These are phyloP conservation scores for Rafetus swinhoei DNA, from an alignment of 2,113 vertebrate species.

Conservation along the genomic window DNA sequence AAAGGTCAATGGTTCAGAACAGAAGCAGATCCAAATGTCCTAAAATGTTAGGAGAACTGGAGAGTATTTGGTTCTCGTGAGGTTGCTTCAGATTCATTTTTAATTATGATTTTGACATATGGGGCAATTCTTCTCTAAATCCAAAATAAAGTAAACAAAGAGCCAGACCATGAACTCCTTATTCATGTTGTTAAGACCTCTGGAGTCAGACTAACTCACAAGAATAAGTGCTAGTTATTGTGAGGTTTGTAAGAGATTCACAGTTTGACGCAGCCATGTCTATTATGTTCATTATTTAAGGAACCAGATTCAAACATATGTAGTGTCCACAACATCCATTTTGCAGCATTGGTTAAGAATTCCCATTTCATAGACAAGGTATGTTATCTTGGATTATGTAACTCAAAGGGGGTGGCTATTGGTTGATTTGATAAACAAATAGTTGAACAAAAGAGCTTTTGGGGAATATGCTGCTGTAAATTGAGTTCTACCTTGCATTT, in stretches of 20 bases:
- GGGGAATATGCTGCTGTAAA: neutral
- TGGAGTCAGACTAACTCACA: neutral
- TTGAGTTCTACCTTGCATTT: neutral
- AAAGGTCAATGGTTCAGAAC: neutral
- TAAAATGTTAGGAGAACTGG: neutral
- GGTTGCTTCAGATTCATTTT: fast-evolving
- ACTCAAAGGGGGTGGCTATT: fast-evolving
- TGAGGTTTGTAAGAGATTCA: neutral
- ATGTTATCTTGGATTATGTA: neutral
- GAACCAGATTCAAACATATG: neutral
- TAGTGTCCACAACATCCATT: neutral
- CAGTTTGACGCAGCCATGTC: neutral
- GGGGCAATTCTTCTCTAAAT: neutral
- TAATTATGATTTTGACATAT: neutral
- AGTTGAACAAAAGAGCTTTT: neutral
- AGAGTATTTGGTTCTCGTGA: neutral
- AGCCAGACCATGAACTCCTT: neutral
- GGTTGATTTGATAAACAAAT: neutral
- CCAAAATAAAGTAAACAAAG: neutral
- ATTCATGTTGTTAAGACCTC: neutral
- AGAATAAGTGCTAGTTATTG: neutral
- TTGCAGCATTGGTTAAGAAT: neutral
- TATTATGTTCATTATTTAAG: neutral
- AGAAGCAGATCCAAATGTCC: neutral
- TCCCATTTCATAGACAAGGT: neutral